phyloP scores from a whole-genome alignment of 2,797 vertebrate genomes.

The Propithecus deckenii region DNA sequence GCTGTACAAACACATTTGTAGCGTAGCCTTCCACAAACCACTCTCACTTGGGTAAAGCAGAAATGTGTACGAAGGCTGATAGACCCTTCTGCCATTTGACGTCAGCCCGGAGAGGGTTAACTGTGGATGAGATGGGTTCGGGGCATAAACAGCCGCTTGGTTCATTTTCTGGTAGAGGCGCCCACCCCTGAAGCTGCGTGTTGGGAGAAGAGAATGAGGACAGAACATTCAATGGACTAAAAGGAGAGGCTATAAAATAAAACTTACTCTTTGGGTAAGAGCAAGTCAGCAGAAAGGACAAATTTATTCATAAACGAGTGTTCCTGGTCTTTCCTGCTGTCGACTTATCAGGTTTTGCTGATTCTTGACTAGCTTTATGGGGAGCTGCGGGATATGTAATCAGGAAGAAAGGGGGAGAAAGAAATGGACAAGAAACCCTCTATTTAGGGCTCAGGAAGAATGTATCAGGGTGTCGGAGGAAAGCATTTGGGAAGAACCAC shows the following conservation, averaged over 20 bases:
- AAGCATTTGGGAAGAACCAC: not conserved
- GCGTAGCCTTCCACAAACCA: not conserved
- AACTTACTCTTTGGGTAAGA: not conserved
- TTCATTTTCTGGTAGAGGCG: not conserved
- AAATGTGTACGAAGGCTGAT: fast-evolving
- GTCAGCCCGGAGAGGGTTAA: no score
- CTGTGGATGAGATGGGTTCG: not conserved
- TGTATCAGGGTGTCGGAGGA: not conserved
- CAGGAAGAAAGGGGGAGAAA: not conserved
- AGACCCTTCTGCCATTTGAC: not conserved
- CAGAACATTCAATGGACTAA: not conserved
- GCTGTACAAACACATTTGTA: fast-evolving
- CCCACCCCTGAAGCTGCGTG: not conserved
- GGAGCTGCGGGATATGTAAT: not conserved
- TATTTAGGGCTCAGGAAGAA: fast-evolving
- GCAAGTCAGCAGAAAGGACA: not conserved
- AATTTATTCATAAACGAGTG: not conserved
- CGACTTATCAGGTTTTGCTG: not conserved
- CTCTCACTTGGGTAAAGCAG: not conserved
- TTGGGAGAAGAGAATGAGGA: not conserved
- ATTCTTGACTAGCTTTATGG: not conserved
- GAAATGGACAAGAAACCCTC: not conserved
- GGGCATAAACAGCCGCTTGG: not conserved
- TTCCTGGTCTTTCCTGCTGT: not conserved
- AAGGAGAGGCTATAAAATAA: not conserved